Conservation (phyloP, 2,888 invertebrate species). For the Eueremaeus valkanovi region DNA sequence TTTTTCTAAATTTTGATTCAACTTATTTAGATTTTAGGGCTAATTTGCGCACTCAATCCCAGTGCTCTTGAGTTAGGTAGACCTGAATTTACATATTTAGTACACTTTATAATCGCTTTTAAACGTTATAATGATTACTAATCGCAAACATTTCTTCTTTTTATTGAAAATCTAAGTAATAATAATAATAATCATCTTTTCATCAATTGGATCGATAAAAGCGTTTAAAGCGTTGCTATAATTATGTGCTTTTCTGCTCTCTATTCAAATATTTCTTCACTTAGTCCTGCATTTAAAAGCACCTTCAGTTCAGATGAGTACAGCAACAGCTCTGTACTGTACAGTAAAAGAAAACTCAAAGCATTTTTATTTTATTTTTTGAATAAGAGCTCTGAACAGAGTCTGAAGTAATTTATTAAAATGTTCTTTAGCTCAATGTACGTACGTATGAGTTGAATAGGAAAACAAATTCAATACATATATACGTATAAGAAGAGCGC, state of each 20-base stretch:
- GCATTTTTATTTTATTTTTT: no score
- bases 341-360: no score
- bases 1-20: background rate
- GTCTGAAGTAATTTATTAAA: conserved; percentile 12
- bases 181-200: background rate
- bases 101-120: background rate
- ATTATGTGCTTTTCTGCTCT: background rate
- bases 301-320: no score
- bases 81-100: no score
- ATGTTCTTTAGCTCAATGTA: background rate
- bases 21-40: background rate
- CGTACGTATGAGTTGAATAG: background rate
- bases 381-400: background rate
- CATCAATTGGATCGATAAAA: conserved; percentile 10
- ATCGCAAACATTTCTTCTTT: background rate
- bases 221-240: background rate
- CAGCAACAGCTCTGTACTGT: no score
- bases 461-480: no score
- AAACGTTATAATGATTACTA: background rate
- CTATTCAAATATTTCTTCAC: background rate
- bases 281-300: background rate
- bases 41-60: background rate
- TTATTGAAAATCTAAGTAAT: background rate
- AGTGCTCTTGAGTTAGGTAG: background rate
- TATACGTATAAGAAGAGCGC: background rate